Percentiles rank a stretch among this genome's conserved stretches.
phyloP scores from a whole-genome alignment of 2,797 vertebrate genomes.

The Chloroceryle inda region DNA sequence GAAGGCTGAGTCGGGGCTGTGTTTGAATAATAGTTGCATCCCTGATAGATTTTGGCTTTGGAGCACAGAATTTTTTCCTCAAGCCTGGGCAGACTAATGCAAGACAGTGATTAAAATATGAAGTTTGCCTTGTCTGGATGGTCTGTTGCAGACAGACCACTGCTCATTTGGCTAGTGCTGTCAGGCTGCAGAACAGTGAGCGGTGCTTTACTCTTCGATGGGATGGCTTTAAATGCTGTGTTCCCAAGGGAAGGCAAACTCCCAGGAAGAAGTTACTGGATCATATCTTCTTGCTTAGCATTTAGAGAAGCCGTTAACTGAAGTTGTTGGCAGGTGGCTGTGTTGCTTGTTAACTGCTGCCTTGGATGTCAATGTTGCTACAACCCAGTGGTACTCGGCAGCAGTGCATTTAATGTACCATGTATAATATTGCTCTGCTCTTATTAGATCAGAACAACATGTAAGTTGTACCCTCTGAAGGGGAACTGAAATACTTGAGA shows the following conservation, averaged over 20 bases:
- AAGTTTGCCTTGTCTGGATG: neutral
- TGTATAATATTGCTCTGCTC: neutral
- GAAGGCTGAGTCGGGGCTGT: neutral
- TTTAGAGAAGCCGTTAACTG: fast-evolving
- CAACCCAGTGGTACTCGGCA: too few species aligned
- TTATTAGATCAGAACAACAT: fast-evolving
- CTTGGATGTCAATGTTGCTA: too few species aligned
- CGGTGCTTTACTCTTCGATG: too few species aligned
- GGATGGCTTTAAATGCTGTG: neutral
- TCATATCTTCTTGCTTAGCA: neutral
- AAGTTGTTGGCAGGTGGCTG: neutral
- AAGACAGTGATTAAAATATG: neutral
- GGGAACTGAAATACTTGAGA: fast-evolving
- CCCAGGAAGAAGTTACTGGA: neutral
- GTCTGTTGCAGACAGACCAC: neutral
- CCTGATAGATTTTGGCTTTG: neutral
- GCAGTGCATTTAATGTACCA: neutral
- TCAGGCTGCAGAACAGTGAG: neutral
- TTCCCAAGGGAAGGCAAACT: neutral
- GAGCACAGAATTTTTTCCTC: neutral
- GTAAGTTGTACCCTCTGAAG: too few species aligned
- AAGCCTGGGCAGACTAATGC: neutral
- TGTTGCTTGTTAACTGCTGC: neutral
- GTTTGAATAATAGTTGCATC: neutral
- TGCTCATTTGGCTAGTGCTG: neutral